These are phyloP conservation scores for Meloidogyne exigua DNA, from an alignment of 1,140 invertebrate species.

Conservation along the genomic window DNA sequence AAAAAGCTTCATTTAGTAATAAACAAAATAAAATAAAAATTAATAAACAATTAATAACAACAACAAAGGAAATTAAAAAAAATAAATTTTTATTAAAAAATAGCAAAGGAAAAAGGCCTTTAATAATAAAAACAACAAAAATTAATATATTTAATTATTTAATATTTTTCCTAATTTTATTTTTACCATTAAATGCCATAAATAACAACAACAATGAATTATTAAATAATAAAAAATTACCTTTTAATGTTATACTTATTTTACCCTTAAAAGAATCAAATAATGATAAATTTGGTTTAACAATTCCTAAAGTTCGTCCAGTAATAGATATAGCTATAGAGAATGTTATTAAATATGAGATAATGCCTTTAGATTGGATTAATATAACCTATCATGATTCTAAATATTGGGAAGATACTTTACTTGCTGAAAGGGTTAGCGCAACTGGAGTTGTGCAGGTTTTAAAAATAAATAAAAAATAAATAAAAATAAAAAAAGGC, in stretches of 20 bases:
- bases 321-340: slow-evolving; percentile 63
- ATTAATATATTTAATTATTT: too few species aligned
- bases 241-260: slow-evolving; percentile 56
- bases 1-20: neutral
- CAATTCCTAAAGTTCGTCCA: slow-evolving; percentile 52
- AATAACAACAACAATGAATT: neutral
- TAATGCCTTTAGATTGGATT: slow-evolving; percentile 53
- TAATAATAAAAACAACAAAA: neutral
- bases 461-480: neutral
- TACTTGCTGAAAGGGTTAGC: slow-evolving; percentile 47
- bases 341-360: slow-evolving; percentile 43
- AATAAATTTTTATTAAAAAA: neutral
- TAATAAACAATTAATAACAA: neutral
- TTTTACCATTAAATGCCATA: neutral
- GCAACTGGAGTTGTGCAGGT: slow-evolving; percentile 35
- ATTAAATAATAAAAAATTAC: slow-evolving; percentile 27
- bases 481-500: slow-evolving; percentile 23
- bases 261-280: slow-evolving; percentile 51
- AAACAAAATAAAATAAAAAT: neutral
- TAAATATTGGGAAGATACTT: slow-evolving; percentile 54
- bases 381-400: slow-evolving; percentile 57
- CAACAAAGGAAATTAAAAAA: neutral
- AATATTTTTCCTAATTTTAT: neutral
- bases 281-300: slow-evolving; percentile 61
- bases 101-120: neutral